Conservation (phyloP, 37 sponge, comb jelly and placozoan genomes). For the Halisarca cf. caerulea region DNA sequence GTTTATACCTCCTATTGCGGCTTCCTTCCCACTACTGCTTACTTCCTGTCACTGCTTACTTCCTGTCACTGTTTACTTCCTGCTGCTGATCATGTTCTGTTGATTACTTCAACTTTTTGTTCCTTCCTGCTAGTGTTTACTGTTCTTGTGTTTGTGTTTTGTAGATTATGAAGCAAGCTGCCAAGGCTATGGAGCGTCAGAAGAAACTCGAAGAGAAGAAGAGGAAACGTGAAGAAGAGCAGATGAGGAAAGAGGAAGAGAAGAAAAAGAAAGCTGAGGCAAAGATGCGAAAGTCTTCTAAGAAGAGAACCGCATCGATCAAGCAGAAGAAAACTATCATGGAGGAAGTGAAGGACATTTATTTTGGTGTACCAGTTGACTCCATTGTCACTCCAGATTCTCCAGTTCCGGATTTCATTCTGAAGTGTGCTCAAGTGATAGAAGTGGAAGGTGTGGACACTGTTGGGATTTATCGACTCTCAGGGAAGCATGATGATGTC, state of each 20-base stretch:
- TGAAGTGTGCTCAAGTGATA: constrained; percentile 30
- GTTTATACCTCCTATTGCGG: too few species aligned
- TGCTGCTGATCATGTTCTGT: too few species aligned
- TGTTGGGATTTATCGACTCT: constrained; percentile 76
- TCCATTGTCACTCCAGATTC: constrained; percentile 39
- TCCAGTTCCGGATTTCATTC: constrained; percentile 54
- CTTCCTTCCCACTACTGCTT: too few species aligned
- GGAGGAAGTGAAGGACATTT: neutral
- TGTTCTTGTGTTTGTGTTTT: too few species aligned
- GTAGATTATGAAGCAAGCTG: constrained; percentile 19
- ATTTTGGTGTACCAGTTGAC: constrained; percentile 62
- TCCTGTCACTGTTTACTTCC: too few species aligned
- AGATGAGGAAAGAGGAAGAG: constrained; percentile 11
- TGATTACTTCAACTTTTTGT: too few species aligned
- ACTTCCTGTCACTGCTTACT: too few species aligned
- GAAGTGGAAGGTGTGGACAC: constrained; percentile 26
- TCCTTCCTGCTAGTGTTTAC: too few species aligned
- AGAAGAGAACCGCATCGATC: neutral
- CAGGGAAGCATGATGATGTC: constrained; percentile 74
- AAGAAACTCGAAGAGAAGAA: constrained; percentile 25
- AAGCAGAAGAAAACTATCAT: neutral
- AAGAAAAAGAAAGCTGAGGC: neutral
- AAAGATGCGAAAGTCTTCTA: neutral
- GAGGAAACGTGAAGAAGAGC: constrained; percentile 8
- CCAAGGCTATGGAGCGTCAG: constrained; percentile 2